Evolutionary conservation across 2,888 invertebrate species (phyloP).

Genomic region (Xestoiulus laeticollis): DNA sequence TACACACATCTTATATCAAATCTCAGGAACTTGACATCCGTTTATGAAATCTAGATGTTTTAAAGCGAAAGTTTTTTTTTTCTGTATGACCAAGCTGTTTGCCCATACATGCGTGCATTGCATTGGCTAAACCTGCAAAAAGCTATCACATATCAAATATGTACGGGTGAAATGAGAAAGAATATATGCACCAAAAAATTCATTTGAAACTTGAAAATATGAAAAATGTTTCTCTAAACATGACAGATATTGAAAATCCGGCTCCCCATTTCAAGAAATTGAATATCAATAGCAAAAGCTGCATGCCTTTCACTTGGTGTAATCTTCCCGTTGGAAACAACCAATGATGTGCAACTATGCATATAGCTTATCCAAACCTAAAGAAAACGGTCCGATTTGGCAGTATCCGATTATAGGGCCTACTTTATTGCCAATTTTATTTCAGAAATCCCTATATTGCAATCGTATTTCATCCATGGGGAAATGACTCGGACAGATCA

Average conservation of each 20-base stretch:
- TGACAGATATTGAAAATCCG: slow-evolving; percentile 37
- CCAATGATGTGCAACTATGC: slow-evolving; percentile 31
- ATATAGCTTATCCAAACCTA: background rate
- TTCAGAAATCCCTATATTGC: background rate
- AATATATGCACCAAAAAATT: slow-evolving; percentile 29
- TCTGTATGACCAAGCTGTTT: slow-evolving; percentile 4
- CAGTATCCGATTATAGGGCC: background rate
- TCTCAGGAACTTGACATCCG: background rate
- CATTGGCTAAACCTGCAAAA: background rate
- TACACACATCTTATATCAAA: background rate
- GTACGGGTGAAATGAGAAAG: slow-evolving; percentile 38
- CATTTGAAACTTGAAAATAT: slow-evolving; percentile 22
- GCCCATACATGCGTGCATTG: background rate
- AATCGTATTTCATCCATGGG: background rate
- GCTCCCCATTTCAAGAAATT: slow-evolving; percentile 28
- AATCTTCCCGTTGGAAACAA: background rate
- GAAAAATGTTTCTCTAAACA: slow-evolving; percentile 43
- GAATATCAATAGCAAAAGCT: slow-evolving; percentile 34
- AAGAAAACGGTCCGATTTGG: background rate
- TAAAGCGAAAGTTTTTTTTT: background rate
- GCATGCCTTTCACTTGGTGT: background rate
- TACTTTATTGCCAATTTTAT: slow-evolving; percentile 13
- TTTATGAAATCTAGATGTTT: background rate
- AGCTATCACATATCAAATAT: slow-evolving; percentile 38
- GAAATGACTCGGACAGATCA: background rate